A percentile compares a stretch with the other conserved stretches of the same genome.
These are phyloP conservation scores for Drosophila navojoa DNA, from an alignment of 1,140 invertebrate genomes.

Conservation along the genomic window DNA sequence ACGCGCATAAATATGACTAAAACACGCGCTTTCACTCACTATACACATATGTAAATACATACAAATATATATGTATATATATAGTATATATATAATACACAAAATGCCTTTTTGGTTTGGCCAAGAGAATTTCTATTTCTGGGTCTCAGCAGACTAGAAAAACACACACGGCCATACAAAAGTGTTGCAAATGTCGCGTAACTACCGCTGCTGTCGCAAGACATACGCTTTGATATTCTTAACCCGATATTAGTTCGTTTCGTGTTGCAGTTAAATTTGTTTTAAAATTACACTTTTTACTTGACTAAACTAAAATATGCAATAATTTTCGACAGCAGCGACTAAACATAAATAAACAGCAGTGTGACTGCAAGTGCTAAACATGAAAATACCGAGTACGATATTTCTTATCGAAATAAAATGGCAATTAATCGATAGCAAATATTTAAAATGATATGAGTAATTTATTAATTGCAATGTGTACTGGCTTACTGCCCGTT, in stretches of 20 bases:
- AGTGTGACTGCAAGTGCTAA: conserved; percentile 25
- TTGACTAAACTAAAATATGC: conserved; percentile 33
- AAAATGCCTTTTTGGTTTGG: conserved; percentile 35
- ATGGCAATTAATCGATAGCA: not conserved
- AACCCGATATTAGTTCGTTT: not conserved
- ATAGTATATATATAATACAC: conserved; percentile 17
- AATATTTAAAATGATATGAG: not conserved
- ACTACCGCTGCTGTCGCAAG: not conserved
- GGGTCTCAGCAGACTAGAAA: conserved; percentile 25
- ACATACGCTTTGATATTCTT: not conserved
- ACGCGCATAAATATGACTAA: conserved; percentile 49
- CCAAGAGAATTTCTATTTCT: conserved; percentile 53
- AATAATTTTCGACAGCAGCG: conserved; percentile 42
- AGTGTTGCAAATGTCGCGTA: not conserved
- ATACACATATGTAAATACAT: conserved; percentile 34
- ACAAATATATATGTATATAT: conserved; percentile 16
- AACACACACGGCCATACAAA: conserved; percentile 2
- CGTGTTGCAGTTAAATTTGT: not conserved
- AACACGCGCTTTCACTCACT: conserved; percentile 50
- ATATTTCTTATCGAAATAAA: not conserved
- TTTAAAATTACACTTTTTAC: conserved; percentile 13
- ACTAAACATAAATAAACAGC: conserved; percentile 52
- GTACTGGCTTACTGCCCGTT: too few species aligned
- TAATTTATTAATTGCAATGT: too few species aligned
- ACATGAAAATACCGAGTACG: conserved; percentile 4